Percentiles rank a stretch among this genome's conserved stretches.
Evolutionary conservation across 2,888 invertebrate species (phyloP).

Genomic region (Leucania comma): DNA sequence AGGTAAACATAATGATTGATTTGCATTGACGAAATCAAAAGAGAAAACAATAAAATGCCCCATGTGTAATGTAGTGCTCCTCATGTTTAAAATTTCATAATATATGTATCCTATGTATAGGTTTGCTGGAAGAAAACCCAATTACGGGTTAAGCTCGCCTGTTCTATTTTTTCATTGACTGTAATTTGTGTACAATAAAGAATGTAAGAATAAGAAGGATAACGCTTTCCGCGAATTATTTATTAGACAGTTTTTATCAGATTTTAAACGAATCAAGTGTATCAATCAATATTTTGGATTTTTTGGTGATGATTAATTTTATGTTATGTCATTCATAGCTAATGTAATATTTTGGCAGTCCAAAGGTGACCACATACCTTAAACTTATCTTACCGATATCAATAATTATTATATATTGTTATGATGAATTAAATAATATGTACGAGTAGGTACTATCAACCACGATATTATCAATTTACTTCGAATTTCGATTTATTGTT

Average conservation of each 20-base stretch:
- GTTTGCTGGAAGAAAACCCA: too few species aligned
- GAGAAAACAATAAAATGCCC: slow-evolving; percentile 1
- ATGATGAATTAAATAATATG: slow-evolving; percentile 8
- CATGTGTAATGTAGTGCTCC: too few species aligned
- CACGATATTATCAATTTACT: slow-evolving; percentile 33
- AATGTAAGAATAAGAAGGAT: too few species aligned
- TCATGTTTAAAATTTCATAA: too few species aligned
- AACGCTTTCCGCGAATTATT: slow-evolving; percentile 13
- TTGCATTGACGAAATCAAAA: background rate
- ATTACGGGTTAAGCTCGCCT: too few species aligned
- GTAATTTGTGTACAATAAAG: too few species aligned
- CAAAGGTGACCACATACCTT: slow-evolving; percentile 9
- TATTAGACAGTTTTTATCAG: background rate
- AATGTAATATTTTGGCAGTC: slow-evolving; percentile 19
- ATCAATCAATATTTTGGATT: slow-evolving; percentile 15
- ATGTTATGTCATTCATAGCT: slow-evolving; percentile 1
- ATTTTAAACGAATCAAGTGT: background rate
- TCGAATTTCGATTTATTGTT: slow-evolving; percentile 19
- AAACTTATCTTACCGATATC: background rate
- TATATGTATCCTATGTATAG: too few species aligned
- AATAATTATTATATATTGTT: slow-evolving; percentile 7
- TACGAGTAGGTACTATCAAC: slow-evolving; percentile 6
- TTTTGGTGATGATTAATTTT: background rate
- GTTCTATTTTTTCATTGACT: too few species aligned
- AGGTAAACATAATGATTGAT: too few species aligned